Evolutionary conservation across 2,888 invertebrate genomes (phyloP), one percentile per base, ranked within the genome.

Genomic region (Eristalis tenax): DNA sequence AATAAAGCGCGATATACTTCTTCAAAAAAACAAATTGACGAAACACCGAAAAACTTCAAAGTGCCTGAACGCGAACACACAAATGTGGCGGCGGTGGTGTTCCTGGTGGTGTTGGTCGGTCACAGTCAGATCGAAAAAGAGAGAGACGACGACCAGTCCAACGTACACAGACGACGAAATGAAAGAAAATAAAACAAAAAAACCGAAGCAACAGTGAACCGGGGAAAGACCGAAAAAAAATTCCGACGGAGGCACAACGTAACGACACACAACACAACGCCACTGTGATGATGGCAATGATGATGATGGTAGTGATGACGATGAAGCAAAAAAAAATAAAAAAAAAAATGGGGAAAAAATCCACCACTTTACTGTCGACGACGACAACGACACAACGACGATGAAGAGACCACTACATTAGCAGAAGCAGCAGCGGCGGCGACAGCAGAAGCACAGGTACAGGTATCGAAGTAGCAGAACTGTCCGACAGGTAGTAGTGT

Each of bases 401-500:
- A 18, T 11, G 61, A 32, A 50, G 22, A 59, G 38, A 59, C 59
- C 26, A 59, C 59, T 26, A 26, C 38, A 73, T 22, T 32, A 32
- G 35, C 23, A 64, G 32, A 23, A 59, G 32, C 38, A 18, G 56
- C 61, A 71, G 74, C 75, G 61, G 79, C 75, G 61, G 59, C 75
- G 59, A 40, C 76, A 43, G 35, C 50, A 50, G 50, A 50, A 50
- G n/a, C 50, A 50, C 50, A 50, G 50, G 50, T 50, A 50, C 18
- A 50, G 50, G 50, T 50, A 50, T 50, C 50, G 50, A 50, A 50
- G 50, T 50, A 50, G 50, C 50, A 50, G 50, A 50, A 50, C 8
- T 50, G 50, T 50, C 50, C 79, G 87, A 87, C 79, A 87, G 87
- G 83, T 87, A 83, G 76, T 87, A 83, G 79, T 79, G 79, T 73